Percentiles rank a stretch among this genome's conserved stretches.
These are phyloP conservation scores for Schizopygopsis pylzovi DNA, from an alignment of 2,797 vertebrate species.

Conservation along the genomic window DNA sequence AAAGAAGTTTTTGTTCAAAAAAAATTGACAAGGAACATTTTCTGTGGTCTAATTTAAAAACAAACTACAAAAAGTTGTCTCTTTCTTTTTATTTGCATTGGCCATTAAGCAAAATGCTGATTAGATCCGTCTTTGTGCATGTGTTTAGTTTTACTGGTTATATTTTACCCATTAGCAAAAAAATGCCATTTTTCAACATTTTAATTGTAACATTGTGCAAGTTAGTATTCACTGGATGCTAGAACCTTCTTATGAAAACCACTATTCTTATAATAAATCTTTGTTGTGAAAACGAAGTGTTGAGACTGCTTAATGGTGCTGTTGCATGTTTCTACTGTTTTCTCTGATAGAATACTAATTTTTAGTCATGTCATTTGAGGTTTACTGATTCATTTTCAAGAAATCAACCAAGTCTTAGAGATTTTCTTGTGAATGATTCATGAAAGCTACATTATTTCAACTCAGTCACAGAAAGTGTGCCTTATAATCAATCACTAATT, in stretches of 20 bases:
- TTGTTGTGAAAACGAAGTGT: constrained; percentile 92
- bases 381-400: background rate
- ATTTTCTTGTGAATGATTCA: background rate
- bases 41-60: constrained; percentile 61
- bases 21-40: constrained; percentile 68
- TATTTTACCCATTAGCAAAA: constrained; percentile 91
- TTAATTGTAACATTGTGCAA: constrained; percentile 98
- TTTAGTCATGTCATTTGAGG: background rate
- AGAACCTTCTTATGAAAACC: constrained; percentile 97
- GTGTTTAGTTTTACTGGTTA: constrained; percentile 96
- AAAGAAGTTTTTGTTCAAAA: background rate
- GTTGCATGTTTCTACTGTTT: background rate
- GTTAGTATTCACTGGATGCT: constrained; percentile 99
- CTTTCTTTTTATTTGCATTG: constrained; percentile 84
- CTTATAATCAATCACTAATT: constrained; percentile 1
- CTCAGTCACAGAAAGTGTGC: background rate
- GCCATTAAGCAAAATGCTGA: constrained; percentile 88
- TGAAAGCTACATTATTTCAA: background rate
- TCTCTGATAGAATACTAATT: background rate
- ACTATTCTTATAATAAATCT: constrained; percentile 99
- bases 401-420: background rate
- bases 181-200: constrained; percentile 95
- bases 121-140: constrained; percentile 97
- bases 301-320: background rate
- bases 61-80: constrained; percentile 70